Conservation (phyloP, 2,797 vertebrate species). For the Schizopygopsis pylzovi region DNA sequence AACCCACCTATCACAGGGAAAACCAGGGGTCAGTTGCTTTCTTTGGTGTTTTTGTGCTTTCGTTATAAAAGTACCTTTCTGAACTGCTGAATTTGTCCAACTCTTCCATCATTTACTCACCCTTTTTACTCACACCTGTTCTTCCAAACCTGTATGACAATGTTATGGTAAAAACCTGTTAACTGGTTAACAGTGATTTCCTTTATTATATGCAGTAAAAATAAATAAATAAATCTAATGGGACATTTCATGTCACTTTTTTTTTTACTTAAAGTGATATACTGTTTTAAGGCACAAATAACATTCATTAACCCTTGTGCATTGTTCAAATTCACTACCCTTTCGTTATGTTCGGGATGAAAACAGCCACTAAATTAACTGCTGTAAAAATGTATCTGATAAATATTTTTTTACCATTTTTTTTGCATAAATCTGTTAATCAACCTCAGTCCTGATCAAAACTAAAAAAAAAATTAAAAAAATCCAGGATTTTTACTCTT, state of each 20-base stretch:
- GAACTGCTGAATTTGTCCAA: neutral
- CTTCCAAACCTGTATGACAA: constrained; percentile 3
- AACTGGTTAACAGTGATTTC: neutral
- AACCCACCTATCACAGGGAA: neutral
- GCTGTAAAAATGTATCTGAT: too few species aligned
- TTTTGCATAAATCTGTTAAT: too few species aligned
- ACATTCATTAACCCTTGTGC: too few species aligned
- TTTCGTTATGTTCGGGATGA: too few species aligned
- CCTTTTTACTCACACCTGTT: neutral
- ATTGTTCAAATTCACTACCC: too few species aligned
- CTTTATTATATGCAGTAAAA: neutral
- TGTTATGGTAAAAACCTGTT: neutral
- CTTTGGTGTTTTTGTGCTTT: constrained; percentile 1
- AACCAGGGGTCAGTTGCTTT: neutral
- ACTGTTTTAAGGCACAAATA: too few species aligned
- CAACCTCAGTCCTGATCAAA: too few species aligned
- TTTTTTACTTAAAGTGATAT: neutral
- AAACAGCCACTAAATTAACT: too few species aligned
- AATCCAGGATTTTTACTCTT: too few species aligned
- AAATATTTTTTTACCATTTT: too few species aligned
- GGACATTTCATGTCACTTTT: neutral
- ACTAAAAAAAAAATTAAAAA: too few species aligned
- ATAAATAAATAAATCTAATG: neutral
- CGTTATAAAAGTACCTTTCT: neutral
- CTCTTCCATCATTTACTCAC: neutral